Conservation (phyloP, 2,113 vertebrate genomes). For the Clinocottus analis region DNA sequence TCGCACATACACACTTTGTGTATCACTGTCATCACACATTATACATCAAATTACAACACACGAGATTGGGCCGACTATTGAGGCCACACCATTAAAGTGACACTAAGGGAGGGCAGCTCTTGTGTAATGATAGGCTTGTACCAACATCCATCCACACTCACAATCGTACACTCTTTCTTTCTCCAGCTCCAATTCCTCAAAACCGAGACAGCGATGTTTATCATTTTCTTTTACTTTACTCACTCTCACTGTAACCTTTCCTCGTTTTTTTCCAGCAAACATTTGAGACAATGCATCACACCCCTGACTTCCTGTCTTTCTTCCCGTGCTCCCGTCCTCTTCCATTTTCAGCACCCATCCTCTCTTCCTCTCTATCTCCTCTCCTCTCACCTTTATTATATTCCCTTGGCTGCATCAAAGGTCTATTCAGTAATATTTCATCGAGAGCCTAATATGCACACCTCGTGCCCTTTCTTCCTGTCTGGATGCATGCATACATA, state of each 20-base stretch:
- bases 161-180: not conserved
- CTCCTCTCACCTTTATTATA: conserved; percentile 51
- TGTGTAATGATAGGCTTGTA: conserved; percentile 45
- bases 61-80: conserved; percentile 31
- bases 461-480: conserved; percentile 61
- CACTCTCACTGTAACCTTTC: not conserved
- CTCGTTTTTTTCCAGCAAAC: conserved; percentile 6
- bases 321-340: not conserved
- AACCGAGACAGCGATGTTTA: conserved; percentile 4
- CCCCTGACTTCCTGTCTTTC: conserved; percentile 7
- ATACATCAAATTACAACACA: conserved; percentile 74
- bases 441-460: conserved; percentile 70
- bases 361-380: conserved; percentile 25
- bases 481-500: conserved; percentile 73
- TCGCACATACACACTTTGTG: conserved; percentile 14
- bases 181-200: not conserved
- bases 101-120: conserved; percentile 40
- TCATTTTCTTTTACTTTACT: not conserved
- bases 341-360: conserved; percentile 11
- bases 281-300: conserved; percentile 14
- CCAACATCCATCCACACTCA: conserved; percentile 19
- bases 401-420: conserved; percentile 67
- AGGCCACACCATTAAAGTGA: conserved; percentile 34
- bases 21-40: conserved; percentile 65
- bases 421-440: conserved; percentile 76